phyloP scores from a whole-genome alignment of 2,797 vertebrate genomes.

The Clarias fuscus region DNA sequence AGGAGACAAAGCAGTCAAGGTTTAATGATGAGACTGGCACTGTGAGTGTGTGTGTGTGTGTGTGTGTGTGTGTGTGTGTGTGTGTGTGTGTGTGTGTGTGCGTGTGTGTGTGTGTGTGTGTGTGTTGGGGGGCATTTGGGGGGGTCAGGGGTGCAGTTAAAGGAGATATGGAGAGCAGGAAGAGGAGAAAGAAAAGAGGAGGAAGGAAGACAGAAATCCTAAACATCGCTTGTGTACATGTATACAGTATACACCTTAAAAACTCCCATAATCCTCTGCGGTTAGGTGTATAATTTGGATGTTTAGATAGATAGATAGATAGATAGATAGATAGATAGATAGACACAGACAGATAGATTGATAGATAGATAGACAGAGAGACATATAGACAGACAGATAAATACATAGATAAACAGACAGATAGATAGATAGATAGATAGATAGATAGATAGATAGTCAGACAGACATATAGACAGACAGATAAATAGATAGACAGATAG shows the following conservation, averaged over 20 bases:
- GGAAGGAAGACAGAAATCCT: not conserved
- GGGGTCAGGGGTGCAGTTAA: not conserved
- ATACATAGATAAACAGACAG: too few species aligned
- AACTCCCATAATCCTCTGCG: not conserved
- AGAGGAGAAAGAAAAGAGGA: not conserved
- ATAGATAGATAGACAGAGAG: too few species aligned
- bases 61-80: not conserved
- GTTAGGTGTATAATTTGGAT: not conserved
- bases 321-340: too few species aligned
- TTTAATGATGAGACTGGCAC: slow-evolving; percentile 71
- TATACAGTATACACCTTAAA: not conserved
- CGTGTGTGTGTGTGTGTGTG: too few species aligned
- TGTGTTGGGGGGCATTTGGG: not conserved
- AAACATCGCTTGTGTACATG: not conserved
- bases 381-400: too few species aligned
- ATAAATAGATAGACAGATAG: too few species aligned
- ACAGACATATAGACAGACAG: too few species aligned
- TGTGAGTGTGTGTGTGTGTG: slow-evolving; percentile 65
- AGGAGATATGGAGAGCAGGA: not conserved
- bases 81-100: too few species aligned
- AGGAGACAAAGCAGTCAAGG: slow-evolving; percentile 65
- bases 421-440: too few species aligned
- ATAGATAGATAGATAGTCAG: too few species aligned
- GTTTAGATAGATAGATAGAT: too few species aligned
- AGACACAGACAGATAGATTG: too few species aligned